Base-by-base conservation (phyloP, 2,888 invertebrate genomes). In the Microchrysa polita region DNA sequence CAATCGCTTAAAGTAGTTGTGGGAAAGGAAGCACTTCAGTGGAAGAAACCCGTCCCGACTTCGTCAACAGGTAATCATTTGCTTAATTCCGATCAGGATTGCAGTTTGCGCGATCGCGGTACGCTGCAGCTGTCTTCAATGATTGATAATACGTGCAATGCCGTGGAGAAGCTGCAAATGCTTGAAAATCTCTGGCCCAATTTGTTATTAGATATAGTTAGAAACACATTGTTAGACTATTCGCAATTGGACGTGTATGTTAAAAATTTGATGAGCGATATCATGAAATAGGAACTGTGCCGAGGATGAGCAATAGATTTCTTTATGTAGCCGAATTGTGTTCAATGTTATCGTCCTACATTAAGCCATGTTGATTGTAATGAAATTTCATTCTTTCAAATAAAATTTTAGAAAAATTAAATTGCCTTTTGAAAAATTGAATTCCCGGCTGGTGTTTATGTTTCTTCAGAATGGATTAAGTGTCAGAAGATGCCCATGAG, bases 1-100 rank as follows among this genome's bases (percentile, higher is more conserved):
- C 91, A 93, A 27, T 92, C 93, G 5, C 84, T 95, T 72, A 88
- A 91, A 79, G 90, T 90, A 77, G 94, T 95, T 12, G 93, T 95
- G 69, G 93, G 93, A 71, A 95, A 94, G 83, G 94, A 95, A 85
- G 94, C 94, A 1, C 83, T 95, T 59, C 94, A 94, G 78, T 94
- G 93, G 89, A 83, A 84, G 74, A 84, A 83, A 76, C 73, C 23
- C 4, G 10, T 34, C 22, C n/a, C 65, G 23, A 22, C 55, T 1
- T 40, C 34, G 16, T 20, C 48, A 22, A 22, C 44, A n/a, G 12
- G 20, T 1, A 34, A 18, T 20, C 55, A 55, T 55, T 7, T 34
- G 2, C 57, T 16, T 20, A 18, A 57, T 40, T 2, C 65, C 2
- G 80, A 92, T 90, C 92, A 92, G 79, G 92, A 93, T 80, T 86